Base-by-base conservation (phyloP, 2,888 invertebrate genomes). In the Hydrotaea diabolus region DNA sequence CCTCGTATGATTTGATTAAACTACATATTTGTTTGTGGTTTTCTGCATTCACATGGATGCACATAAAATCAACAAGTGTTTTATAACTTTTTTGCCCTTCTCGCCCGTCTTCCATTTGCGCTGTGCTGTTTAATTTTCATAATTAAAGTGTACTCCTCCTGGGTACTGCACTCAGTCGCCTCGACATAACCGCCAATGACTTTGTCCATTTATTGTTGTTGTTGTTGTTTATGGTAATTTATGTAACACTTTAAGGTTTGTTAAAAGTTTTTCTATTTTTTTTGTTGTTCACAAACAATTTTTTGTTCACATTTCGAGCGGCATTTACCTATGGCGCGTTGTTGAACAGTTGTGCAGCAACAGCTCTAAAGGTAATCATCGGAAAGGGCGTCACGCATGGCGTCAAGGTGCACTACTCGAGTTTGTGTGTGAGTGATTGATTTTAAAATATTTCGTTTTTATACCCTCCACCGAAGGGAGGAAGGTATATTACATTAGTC, bases 301-400 rank as follows among this genome's bases (percentile, higher is more conserved):
- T 75, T 77, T 46, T 55, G 13, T 36, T 74, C 46, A 13, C 46
- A 11, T 57, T 69, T 77, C 7, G n/a, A 26, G 59, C 71, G 75
- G 26, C 19, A 59, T 72, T 43, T 39, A 74, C 46, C 76, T 53
- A 53, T 15, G 8, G 57, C 39, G 39, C 36, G 31, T 39, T 76
- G 21, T 49, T n/a, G 17, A 53, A 23, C 46, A 13, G 64, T 62
- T 17, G 36, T 13, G 36, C 36, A 17, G 15, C 17, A 11, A 36
- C 36, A 62, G 13, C n/a, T 53, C 64, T 81, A 62, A 43, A 53
- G 64, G 73, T 66, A 55, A 11, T 72, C 72, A 73, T 59, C 62
- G 69, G 77, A n/a, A 66, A 85, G 85, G 86, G 86, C 87, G 87
- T 86, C 85, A 86, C 82, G 86, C 85, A 80, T 79, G 80, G 49